phyloP scores from a whole-genome alignment of 1,140 invertebrate genomes.

The Drosophila nasuta region DNA sequence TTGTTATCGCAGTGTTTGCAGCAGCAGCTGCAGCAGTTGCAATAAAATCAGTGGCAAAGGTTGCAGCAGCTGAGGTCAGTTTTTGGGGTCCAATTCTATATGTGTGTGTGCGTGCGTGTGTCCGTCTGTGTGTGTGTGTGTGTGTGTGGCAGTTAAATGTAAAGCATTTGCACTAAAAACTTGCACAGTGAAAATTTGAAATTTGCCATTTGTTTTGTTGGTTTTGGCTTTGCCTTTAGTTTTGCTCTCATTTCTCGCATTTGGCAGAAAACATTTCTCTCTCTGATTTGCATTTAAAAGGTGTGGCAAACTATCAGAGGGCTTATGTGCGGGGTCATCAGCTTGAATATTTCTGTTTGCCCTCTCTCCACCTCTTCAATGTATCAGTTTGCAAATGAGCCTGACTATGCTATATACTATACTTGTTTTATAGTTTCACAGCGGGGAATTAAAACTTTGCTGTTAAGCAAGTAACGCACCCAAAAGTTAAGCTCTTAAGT shows the following conservation, averaged over 20 bases:
- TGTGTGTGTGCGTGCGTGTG: neutral
- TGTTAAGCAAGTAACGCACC: constrained; percentile 33
- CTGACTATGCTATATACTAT: neutral
- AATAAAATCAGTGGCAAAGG: constrained; percentile 83
- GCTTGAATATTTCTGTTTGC: constrained; percentile 14
- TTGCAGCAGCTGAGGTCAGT: constrained; percentile 79
- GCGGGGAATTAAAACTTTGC: constrained; percentile 41
- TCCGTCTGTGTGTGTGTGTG: neutral
- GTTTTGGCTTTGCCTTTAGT: constrained; percentile 52
- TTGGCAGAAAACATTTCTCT: constrained; percentile 64
- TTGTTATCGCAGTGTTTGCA: constrained; percentile 77
- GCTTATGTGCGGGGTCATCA: constrained; percentile 33
- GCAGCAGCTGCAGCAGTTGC: constrained; percentile 73
- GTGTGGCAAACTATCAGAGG: constrained; percentile 51
- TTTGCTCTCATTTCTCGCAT: constrained; percentile 46
- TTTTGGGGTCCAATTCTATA: constrained; percentile 62
- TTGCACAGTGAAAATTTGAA: constrained; percentile 70
- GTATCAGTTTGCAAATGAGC: constrained; percentile 45
- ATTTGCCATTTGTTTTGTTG: constrained; percentile 59
- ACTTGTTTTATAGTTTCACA: constrained; percentile 30
- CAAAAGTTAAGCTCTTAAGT: constrained; percentile 34
- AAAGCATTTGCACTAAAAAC: constrained; percentile 76
- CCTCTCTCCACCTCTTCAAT: constrained; percentile 31
- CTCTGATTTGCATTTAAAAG: constrained; percentile 81
- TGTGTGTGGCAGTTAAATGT: constrained; percentile 64